Percentiles rank a stretch among this genome's conserved stretches.
Conservation (phyloP, 2,797 vertebrate species). For the Rhinichthys osculus region DNA sequence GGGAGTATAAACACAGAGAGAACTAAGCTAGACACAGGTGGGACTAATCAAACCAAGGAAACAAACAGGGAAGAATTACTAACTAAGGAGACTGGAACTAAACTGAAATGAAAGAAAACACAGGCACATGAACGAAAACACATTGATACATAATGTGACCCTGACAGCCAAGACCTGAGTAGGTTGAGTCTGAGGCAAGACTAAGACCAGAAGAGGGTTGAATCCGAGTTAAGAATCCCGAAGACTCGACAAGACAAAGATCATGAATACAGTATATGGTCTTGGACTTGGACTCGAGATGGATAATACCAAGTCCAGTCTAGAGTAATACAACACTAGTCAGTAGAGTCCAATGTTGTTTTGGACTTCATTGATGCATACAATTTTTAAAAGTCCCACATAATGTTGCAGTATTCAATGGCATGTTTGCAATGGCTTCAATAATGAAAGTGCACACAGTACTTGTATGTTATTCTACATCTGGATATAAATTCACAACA, state of each 20-base stretch:
- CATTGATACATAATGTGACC: neutral
- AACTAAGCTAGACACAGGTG: neutral
- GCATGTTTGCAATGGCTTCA: neutral
- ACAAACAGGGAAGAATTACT: neutral
- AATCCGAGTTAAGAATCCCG: too few species aligned
- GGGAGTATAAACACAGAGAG: neutral
- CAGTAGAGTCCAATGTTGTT: too few species aligned
- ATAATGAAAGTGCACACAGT: neutral
- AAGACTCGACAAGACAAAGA: neutral
- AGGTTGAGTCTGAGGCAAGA: neutral
- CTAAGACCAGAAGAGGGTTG: too few species aligned
- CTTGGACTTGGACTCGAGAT: too few species aligned
- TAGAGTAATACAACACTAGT: too few species aligned
- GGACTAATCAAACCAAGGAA: neutral
- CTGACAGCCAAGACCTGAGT: neutral
- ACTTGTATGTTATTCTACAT: neutral
- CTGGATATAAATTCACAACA: neutral
- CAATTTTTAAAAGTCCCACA: neutral
- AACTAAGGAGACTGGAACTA: too few species aligned
- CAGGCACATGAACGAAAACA: neutral
- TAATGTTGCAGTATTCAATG: neutral
- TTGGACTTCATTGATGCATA: too few species aligned
- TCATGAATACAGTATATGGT: neutral
- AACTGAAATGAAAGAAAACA: too few species aligned
- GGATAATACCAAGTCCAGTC: too few species aligned